phyloP scores from a whole-genome alignment of 2,888 invertebrate genomes.

The Pristionchus japonicus region DNA sequence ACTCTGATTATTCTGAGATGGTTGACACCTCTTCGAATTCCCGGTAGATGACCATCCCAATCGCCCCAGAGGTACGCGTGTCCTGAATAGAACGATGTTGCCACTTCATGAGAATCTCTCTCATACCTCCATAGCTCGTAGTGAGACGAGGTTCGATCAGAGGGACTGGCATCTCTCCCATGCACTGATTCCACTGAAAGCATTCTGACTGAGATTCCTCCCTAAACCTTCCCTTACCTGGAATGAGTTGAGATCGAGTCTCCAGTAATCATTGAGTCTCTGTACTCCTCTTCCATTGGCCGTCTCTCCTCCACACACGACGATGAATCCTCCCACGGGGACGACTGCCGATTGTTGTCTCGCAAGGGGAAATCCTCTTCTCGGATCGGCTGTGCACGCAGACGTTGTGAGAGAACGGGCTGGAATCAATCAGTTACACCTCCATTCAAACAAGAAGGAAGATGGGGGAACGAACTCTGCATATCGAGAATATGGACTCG shows the following conservation, averaged over 20 bases:
- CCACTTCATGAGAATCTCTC: neutral
- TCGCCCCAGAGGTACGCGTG: constrained; percentile 10
- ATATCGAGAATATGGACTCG: neutral
- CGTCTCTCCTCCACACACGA: neutral
- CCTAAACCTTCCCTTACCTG: neutral
- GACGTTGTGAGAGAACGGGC: neutral
- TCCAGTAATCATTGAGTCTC: neutral
- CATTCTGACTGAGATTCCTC: neutral
- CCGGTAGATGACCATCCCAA: constrained; percentile 10
- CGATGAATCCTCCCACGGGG: neutral
- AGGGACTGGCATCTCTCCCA: neutral
- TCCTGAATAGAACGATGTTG: neutral
- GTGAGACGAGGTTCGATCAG: constrained; percentile 3
- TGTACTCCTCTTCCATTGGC: neutral
- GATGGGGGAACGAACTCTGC: neutral
- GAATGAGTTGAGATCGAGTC: neutral
- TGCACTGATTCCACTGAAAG: neutral
- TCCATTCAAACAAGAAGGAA: neutral
- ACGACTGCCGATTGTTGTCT: neutral
- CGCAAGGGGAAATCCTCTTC: neutral
- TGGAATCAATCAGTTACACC: neutral
- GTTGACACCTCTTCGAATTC: neutral
- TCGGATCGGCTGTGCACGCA: neutral
- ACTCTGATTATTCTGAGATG: constrained; percentile 21
- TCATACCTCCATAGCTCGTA: neutral